Evolutionary conservation across 2,888 invertebrate species (phyloP).

Genomic region (Arge pagana): DNA sequence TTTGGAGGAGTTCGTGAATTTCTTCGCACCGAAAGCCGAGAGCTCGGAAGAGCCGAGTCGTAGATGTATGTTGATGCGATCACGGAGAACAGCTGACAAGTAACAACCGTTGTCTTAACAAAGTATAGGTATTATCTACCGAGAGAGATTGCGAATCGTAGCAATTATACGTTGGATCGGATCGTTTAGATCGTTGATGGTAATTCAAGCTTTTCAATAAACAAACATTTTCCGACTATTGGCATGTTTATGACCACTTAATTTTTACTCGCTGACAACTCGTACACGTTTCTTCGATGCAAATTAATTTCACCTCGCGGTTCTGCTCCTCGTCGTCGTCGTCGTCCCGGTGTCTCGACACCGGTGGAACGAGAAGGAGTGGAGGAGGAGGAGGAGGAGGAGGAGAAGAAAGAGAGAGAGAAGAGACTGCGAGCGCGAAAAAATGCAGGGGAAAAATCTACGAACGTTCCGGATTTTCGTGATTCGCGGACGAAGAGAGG

Average conservation of each 20-base stretch:
- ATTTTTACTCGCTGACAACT: constrained; percentile 25
- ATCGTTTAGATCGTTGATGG: constrained; percentile 39
- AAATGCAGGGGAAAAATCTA: background rate
- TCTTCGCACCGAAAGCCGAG: too few species aligned
- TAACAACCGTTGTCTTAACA: too few species aligned
- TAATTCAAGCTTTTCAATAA: constrained; percentile 53
- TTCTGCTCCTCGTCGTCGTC: constrained; percentile 19
- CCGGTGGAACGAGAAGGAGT: background rate
- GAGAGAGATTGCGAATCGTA: constrained; percentile 40
- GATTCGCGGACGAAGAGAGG: too few species aligned
- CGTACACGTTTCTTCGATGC: constrained; percentile 2
- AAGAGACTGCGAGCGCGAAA: background rate
- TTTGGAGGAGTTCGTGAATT: too few species aligned
- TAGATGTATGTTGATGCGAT: too few species aligned
- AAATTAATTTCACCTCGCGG: constrained; percentile 4
- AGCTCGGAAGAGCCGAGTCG: too few species aligned
- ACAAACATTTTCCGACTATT: constrained; percentile 46
- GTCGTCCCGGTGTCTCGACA: background rate
- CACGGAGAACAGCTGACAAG: too few species aligned
- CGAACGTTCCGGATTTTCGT: too few species aligned
- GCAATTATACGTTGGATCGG: constrained; percentile 42
- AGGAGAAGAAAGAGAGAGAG: background rate
- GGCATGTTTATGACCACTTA: constrained; percentile 29
- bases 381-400: background rate
- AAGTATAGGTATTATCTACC: constrained; percentile 49